These are phyloP conservation scores for Daubentonia madagascariensis DNA, from an alignment of 2,113 vertebrate species.

Conservation along the genomic window DNA sequence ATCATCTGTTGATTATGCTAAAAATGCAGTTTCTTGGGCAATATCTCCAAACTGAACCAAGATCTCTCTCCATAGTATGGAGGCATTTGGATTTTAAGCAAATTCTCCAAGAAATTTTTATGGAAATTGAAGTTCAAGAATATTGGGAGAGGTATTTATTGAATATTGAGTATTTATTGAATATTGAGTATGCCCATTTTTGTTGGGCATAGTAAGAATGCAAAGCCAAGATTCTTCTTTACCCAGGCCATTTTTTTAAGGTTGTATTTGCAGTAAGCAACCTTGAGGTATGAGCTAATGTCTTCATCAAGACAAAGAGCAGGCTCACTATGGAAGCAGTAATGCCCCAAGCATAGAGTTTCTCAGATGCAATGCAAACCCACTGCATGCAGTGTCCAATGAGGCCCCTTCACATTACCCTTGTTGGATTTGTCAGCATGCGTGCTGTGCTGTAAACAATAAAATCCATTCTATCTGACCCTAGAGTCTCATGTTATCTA, in stretches of 20 bases:
- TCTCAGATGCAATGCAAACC: not conserved
- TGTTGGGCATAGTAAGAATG: not conserved
- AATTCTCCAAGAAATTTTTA: not conserved
- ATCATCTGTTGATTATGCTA: not conserved
- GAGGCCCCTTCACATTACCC: fast-evolving
- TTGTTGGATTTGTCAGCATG: not conserved
- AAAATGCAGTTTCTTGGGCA: not conserved
- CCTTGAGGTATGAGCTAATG: not conserved
- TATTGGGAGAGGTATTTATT: not conserved
- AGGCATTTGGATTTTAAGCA: not conserved
- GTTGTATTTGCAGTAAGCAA: not conserved
- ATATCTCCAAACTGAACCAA: not conserved
- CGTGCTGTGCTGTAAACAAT: not conserved
- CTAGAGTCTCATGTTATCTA: not conserved
- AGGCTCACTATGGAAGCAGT: not conserved
- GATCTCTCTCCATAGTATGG: not conserved
- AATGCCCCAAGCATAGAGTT: not conserved
- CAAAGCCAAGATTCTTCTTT: not conserved
- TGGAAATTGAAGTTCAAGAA: not conserved
- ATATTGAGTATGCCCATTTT: not conserved
- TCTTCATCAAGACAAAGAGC: not conserved
- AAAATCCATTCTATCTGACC: not conserved
- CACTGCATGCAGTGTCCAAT: too few species aligned
- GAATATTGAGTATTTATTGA: not conserved
- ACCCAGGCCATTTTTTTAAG: not conserved